Evolutionary conservation across 2,113 vertebrate species (phyloP).

Genomic region (Lates calcarifer): DNA sequence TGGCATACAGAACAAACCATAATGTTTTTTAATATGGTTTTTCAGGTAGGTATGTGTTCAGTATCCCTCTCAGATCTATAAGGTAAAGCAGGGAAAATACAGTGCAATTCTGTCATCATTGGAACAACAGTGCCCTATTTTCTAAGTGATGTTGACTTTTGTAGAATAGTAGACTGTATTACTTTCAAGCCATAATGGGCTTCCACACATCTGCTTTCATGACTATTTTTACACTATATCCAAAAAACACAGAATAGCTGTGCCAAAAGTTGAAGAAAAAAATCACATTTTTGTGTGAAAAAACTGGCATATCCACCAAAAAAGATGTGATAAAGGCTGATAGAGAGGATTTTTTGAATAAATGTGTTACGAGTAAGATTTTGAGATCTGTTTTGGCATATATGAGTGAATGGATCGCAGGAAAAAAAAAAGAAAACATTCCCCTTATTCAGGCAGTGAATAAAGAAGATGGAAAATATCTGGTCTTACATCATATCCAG

Average conservation of each 20-base stretch:
- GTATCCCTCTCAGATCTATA: neutral
- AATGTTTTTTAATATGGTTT: neutral
- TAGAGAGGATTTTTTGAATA: constrained; percentile 31
- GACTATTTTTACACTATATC: neutral
- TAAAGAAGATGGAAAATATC: constrained; percentile 51
- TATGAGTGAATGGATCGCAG: neutral
- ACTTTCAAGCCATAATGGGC: neutral
- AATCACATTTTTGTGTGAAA: neutral
- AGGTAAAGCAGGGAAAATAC: neutral
- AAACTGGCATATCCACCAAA: constrained; percentile 4
- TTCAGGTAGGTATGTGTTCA: neutral
- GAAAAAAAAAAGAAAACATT: constrained; percentile 10
- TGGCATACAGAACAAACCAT: neutral
- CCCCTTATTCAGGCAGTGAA: constrained; percentile 12
- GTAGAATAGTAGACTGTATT: neutral
- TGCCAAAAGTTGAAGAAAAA: neutral
- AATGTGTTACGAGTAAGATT: constrained; percentile 13
- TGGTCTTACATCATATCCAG: constrained; percentile 38
- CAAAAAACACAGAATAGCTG: neutral
- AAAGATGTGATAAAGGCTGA: constrained; percentile 6
- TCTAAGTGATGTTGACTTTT: neutral
- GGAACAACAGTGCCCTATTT: neutral
- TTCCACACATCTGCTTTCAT: neutral
- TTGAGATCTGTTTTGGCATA: constrained; percentile 23
- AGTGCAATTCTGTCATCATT: neutral